Percentiles rank a stretch among this genome's conserved stretches.
Conservation (phyloP, 2,113 vertebrate genomes). For the Callionymus lyra region DNA sequence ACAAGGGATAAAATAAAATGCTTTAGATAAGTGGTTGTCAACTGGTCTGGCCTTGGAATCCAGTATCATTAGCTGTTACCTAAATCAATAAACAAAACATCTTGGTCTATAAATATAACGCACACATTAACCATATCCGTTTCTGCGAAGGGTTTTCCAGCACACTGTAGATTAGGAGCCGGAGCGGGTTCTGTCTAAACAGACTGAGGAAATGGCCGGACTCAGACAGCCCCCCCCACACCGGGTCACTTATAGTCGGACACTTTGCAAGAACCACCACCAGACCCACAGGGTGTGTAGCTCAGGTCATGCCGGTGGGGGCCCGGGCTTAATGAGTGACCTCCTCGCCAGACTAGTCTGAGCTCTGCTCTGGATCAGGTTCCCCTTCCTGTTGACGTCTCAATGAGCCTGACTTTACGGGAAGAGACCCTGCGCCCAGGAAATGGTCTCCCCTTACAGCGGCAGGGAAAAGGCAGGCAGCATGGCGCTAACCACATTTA, state of each 20-base stretch:
- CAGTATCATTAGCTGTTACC: too few species aligned
- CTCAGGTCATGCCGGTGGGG: constrained; percentile 42
- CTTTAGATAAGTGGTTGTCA: too few species aligned
- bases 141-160: too few species aligned
- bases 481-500: constrained; percentile 68
- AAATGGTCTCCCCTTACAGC: constrained; percentile 72
- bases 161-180: too few species aligned
- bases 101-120: too few species aligned
- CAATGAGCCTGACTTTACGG: constrained; percentile 65
- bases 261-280: too few species aligned
- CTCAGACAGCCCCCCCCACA: constrained; percentile 21
- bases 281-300: constrained; percentile 34
- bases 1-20: too few species aligned
- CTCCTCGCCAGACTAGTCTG: constrained; percentile 55
- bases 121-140: too few species aligned
- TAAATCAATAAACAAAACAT: too few species aligned
- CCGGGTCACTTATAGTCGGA: constrained; percentile 26
- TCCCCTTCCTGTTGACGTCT: constrained; percentile 75
- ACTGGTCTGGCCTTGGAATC: too few species aligned
- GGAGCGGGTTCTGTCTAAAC: too few species aligned
- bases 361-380: constrained; percentile 68
- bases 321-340: constrained; percentile 61
- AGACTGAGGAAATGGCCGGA: constrained; percentile 19
- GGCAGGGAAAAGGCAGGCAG: constrained; percentile 51
- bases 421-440: constrained; percentile 70